Base-by-base conservation (phyloP, 2,888 invertebrate species). In the Nephrotoma appendiculata region DNA sequence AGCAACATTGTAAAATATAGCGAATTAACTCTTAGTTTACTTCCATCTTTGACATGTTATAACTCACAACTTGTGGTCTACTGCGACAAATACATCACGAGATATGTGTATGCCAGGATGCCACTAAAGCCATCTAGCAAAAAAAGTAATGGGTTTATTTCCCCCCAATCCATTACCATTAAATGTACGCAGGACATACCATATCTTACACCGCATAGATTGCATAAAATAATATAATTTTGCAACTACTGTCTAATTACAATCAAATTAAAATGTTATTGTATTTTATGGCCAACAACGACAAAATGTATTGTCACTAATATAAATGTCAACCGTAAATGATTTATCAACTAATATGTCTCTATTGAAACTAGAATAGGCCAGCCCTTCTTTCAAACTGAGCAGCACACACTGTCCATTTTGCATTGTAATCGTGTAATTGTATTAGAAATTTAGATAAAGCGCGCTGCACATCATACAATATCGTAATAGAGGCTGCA, bases 1-100 rank as follows among this genome's bases (percentile, higher is more conserved):
- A 31, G 2, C 2, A 2, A 2, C 2, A 2, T 31, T 2, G 1
- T 1, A 1, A 2, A 2, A 1, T 31, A 1, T 1, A 31, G 2
- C 31, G 31, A 31, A 31, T 31, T 31, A 1, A 1, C 31, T 31
- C 31, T 31, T 31, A 1, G 31, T 31, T 31, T 1, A 31, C 31
- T 2, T 31, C 31, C 31, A 31, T 31, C 31, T 2, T 31, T 31
- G 31, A 31, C 2, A 31, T 2, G 31, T 2, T 31, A 31, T 31
- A 31, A 31, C 31, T 31, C 31, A 31, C 31, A 31, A 31, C 31
- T 31, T 31, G 2, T 31, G 31, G 31, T 2, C 31, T 2, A 31
- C 31, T 31, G 31, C 31, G 31, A 31, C 31, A 31, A 31, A 31
- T 31, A 31, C 31, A 2, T 31, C 31, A 1, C 31, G 31, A 31